Conservation (phyloP, 2,113 vertebrate genomes). For the Cyprinus carpio region DNA sequence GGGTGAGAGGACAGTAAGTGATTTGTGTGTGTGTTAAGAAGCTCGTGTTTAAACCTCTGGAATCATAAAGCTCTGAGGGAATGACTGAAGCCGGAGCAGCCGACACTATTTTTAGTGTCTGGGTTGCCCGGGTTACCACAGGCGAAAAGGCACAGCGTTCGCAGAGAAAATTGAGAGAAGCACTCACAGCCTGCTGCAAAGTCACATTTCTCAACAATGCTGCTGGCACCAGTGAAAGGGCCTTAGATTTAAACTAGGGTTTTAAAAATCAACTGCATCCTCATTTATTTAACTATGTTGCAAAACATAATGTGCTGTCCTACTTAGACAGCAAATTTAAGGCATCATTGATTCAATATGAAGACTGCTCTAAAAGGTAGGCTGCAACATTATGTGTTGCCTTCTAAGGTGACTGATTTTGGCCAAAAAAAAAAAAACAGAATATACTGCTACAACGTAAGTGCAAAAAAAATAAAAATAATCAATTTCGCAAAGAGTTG, state of each 20-base stretch:
- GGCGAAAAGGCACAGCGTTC: constrained; percentile 67
- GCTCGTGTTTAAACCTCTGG: constrained; percentile 63
- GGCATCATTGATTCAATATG: background rate
- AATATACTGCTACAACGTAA: no score
- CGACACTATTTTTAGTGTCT: constrained; percentile 78
- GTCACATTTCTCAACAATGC: constrained; percentile 25
- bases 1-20: background rate
- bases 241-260: background rate
- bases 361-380: no score
- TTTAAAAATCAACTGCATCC: background rate
- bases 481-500: no score
- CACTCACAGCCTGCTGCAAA: background rate
- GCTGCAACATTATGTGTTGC: no score
- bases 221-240: background rate
- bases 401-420: no score
- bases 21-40: constrained; percentile 50
- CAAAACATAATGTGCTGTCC: background rate
- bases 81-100: constrained; percentile 69
- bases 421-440: no score
- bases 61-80: constrained; percentile 71
- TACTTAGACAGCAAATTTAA: background rate
- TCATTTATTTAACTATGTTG: background rate
- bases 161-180: constrained; percentile 59
- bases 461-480: no score
- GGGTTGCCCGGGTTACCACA: constrained; percentile 78